Conservation (phyloP, 2,797 vertebrate species). For the Calcarius lapponicus region DNA sequence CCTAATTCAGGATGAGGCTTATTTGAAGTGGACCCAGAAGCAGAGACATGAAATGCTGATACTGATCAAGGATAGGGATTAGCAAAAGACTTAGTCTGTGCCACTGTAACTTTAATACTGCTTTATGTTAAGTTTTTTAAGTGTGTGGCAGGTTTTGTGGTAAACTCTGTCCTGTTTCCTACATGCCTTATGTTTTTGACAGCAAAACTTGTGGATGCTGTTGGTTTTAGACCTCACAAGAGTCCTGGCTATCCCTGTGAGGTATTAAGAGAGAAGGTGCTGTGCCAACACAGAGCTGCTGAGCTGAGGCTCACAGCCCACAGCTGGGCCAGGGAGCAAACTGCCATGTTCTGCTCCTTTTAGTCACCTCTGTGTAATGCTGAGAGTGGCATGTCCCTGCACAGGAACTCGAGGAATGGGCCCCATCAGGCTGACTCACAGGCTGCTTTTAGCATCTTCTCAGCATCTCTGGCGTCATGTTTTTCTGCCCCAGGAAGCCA, state of each 20-base stretch:
- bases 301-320: background rate
- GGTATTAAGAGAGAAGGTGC: background rate
- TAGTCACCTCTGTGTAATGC: conserved; percentile 22
- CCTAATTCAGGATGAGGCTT: conserved; percentile 12
- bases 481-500: conserved; percentile 27
- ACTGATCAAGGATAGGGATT: background rate
- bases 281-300: background rate
- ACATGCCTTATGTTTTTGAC: background rate
- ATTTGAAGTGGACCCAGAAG: background rate
- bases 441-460: conserved; percentile 31
- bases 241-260: background rate
- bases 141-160: background rate
- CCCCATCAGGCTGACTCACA: conserved; percentile 38
- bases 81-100: background rate
- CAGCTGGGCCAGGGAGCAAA: background rate
- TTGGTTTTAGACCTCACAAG: background rate
- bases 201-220: background rate
- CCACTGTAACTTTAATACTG: background rate
- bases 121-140: background rate
- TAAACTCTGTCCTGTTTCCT: background rate
- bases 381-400: conserved; percentile 11
- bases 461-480: conserved; percentile 10
- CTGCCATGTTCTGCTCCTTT: background rate
- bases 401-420: conserved; percentile 57
- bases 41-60: accelerated